Evolutionary conservation across 2,888 invertebrate genomes (phyloP).

Genomic region (Lithophane socia): DNA sequence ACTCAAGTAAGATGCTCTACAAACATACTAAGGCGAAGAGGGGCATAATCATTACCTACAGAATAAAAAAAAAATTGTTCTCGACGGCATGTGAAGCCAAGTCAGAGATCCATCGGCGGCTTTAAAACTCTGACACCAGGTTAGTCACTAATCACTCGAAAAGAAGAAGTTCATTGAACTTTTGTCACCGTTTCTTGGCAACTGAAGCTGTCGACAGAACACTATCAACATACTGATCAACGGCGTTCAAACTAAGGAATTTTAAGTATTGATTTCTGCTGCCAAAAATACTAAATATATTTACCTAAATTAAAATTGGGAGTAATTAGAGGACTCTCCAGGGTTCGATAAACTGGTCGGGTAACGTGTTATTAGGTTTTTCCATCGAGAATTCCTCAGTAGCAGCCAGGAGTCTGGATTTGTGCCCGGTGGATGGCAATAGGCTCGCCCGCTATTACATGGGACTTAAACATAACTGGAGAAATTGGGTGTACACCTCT

Average conservation of each 20-base stretch:
- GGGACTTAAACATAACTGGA: too few species aligned
- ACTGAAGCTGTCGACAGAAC: conserved; percentile 9
- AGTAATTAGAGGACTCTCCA: neutral
- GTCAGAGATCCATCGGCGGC: too few species aligned
- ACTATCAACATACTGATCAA: conserved; percentile 5
- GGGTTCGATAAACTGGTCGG: neutral
- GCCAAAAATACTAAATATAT: conserved; percentile 14
- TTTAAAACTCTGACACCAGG: too few species aligned
- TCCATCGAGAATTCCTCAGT: neutral
- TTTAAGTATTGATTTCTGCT: neutral
- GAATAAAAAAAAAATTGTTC: too few species aligned
- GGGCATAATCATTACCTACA: too few species aligned
- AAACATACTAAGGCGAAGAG: too few species aligned
- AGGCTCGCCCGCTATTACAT: too few species aligned
- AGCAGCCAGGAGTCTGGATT: neutral
- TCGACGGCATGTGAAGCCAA: too few species aligned
- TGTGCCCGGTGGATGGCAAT: too few species aligned
- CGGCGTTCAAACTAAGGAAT: conserved; percentile 3
- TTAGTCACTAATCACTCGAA: too few species aligned
- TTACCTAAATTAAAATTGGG: neutral
- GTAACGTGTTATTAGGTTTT: neutral
- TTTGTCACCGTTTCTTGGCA: conserved; percentile 26
- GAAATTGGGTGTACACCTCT: neutral
- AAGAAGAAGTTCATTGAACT: conserved; percentile 9
- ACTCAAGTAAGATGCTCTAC: too few species aligned